A percentile compares a stretch with the other conserved stretches of the same genome.
These are phyloP conservation scores for Neoniphon sammara DNA, from an alignment of 2,797 vertebrate species.

Conservation along the genomic window DNA sequence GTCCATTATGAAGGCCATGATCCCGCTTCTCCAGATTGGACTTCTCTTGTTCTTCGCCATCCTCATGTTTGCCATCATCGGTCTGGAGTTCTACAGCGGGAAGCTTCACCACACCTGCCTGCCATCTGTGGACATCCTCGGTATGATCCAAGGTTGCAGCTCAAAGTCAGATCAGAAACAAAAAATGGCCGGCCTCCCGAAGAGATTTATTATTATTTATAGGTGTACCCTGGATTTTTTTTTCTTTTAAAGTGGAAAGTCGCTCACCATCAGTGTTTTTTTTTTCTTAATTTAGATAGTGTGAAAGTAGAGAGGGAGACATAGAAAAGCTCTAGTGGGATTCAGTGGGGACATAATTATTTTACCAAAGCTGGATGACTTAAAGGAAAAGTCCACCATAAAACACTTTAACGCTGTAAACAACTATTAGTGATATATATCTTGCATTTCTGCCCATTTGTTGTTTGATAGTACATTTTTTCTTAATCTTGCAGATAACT, in stretches of 20 bases:
- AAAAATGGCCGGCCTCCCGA: no score
- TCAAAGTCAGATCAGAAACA: neutral
- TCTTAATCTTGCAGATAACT: no score
- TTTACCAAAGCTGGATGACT: no score
- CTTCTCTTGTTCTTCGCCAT: slow-evolving; percentile 98
- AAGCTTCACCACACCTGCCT: slow-evolving; percentile 96
- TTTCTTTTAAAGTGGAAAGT: no score
- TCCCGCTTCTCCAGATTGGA: slow-evolving; percentile 97
- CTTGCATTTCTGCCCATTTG: neutral
- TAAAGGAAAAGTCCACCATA: neutral
- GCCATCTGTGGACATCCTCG: slow-evolving; percentile 77
- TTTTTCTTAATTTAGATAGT: slow-evolving; percentile 1
- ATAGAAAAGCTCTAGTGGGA: slow-evolving; percentile 13
- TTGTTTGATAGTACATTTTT: slow-evolving; percentile 4
- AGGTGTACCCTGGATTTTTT: no score
- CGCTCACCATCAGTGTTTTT: no score
- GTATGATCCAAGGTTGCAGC: slow-evolving; percentile 49
- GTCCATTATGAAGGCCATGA: slow-evolving; percentile 99
- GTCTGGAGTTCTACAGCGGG: slow-evolving; percentile 98
- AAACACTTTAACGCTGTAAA: neutral
- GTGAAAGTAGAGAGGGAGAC: slow-evolving; percentile 24
- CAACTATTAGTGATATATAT: neutral
- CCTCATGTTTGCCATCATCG: slow-evolving; percentile 99
- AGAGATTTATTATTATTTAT: no score
- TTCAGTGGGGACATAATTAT: neutral